Base-by-base conservation (phyloP, 2,797 vertebrate species). In the Pseudotriccus pelzelni region DNA sequence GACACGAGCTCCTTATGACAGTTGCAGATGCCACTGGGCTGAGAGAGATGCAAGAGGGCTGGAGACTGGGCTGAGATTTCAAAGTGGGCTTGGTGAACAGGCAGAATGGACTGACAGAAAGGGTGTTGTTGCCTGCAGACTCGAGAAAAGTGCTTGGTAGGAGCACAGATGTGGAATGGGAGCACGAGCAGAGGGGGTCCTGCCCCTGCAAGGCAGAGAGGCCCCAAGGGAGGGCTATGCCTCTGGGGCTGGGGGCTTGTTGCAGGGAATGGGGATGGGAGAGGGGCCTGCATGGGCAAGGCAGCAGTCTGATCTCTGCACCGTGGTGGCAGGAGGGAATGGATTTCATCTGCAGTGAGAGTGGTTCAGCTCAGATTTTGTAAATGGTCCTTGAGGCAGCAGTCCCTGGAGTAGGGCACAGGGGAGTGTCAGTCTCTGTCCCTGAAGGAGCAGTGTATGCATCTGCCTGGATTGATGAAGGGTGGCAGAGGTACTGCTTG, bases 401-500 rank as follows among this genome's bases (percentile, higher is more conserved):
- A 75, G 37, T 49, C 25, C 37, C 46, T 77, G 69, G 49, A 70
- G 32, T 3, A 84, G 56, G 47, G 47, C 60, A 37, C 1, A 10
- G 44, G 34, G 43, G 15, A 24, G 14, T 28, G 34, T 91, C 66
- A 39, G 37, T 41, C 52, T 56, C 21, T 5, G 2, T 62, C 79
- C 56, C 66, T 64, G 62, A 46, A 70, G 60, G 77, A 92, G 39
- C 64, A 4, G 1, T 5, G 14, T 1, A 3, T 12, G 4, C 2
- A 13, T 83, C 58, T 76, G 77, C 75, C 80, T 90, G 74, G 90
- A 90, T 69, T 89, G 92, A 96, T 92, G 92, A 66, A 90, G 58
- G 64, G 56, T 63, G 70, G 69, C 73, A 43, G 83, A 68, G 60
- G 20, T 63, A 8, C 76, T 73, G 80, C 88, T 90, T 87, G 64